These are phyloP conservation scores for Trachythela sp. DNA, from an alignment of 64 coral and sea anemone species.

Conservation along the genomic window DNA sequence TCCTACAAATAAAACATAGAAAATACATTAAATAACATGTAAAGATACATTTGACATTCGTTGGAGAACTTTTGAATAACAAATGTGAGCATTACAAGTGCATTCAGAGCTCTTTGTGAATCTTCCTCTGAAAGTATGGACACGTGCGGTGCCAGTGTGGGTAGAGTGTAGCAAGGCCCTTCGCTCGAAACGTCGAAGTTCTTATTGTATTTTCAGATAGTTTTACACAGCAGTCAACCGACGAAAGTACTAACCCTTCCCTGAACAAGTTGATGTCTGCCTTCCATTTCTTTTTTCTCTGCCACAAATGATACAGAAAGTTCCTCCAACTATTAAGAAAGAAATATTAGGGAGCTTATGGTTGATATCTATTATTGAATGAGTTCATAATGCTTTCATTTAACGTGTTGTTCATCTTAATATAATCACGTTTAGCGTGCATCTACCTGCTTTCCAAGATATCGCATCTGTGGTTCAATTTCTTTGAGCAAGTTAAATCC, in stretches of 20 bases:
- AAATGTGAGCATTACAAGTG: no score
- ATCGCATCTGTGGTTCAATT: slow-evolving; percentile 74
- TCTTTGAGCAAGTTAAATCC: slow-evolving; percentile 90
- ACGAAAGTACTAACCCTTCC: slow-evolving; percentile 44
- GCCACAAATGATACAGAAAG: slow-evolving; percentile 53
- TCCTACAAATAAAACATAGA: neutral
- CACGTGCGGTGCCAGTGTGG: no score
- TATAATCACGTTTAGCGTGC: no score
- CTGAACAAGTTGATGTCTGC: slow-evolving; percentile 82
- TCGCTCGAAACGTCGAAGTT: no score
- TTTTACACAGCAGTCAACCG: neutral
- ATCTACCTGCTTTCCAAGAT: slow-evolving; percentile 64
- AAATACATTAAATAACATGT: no score
- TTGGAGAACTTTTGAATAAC: no score
- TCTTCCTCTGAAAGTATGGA: no score
- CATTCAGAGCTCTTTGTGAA: no score
- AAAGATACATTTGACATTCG: no score
- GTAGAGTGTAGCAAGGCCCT: no score
- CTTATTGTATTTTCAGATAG: no score
- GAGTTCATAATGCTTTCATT: neutral
- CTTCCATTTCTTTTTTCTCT: slow-evolving; percentile 97
- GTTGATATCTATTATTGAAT: no score
- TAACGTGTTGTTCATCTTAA: neutral
- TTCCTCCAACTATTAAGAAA: slow-evolving; percentile 45
- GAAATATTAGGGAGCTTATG: neutral